A percentile compares a stretch with the other conserved stretches of the same genome.
Conservation (phyloP, 1,140 invertebrate species). For the Cydia amplana region DNA sequence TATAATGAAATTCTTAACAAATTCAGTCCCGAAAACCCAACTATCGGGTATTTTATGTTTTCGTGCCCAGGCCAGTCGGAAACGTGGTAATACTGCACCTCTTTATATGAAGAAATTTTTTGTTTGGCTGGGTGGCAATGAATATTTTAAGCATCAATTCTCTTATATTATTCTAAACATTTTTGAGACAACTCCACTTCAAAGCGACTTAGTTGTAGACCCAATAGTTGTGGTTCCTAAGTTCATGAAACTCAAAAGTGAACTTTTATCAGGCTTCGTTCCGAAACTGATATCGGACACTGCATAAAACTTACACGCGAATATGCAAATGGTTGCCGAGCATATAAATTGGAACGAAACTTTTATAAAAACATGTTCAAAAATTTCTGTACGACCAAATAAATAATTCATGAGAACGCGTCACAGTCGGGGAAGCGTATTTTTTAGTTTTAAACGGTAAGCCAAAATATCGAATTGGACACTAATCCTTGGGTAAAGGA, state of each 20-base stretch:
- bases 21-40: no score
- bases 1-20: no score
- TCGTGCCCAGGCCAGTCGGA: no score
- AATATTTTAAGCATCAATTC: no score
- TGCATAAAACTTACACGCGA: conserved; percentile 3
- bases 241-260: background rate
- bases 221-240: no score
- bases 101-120: no score
- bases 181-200: no score
- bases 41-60: no score
- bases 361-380: conserved; percentile 21
- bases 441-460: conserved; percentile 8
- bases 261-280: background rate
- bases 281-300: background rate
- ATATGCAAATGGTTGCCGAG: conserved; percentile 16
- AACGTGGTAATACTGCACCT: no score
- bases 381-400: conserved; percentile 6
- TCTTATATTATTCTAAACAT: no score
- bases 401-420: conserved; percentile 27
- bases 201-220: no score
- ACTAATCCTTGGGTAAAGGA: conserved; percentile 36
- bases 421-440: conserved; percentile 20
- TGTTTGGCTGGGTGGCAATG: no score
- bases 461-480: conserved; percentile 32
- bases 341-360: conserved; percentile 19